Conservation (phyloP, 2,888 invertebrate species). For the Apodemia zela region DNA sequence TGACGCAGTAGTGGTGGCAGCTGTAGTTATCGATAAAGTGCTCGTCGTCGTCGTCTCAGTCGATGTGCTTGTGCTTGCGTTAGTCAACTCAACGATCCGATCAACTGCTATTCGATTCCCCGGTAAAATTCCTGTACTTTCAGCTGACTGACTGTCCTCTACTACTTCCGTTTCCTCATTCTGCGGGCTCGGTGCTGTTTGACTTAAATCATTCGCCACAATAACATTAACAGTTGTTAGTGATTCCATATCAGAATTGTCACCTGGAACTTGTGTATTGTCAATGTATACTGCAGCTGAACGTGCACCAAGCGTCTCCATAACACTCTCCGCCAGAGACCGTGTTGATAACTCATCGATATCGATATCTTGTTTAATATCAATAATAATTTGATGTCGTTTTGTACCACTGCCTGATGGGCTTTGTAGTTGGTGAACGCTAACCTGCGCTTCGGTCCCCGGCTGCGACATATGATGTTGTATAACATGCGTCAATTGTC, state of each 20-base stretch:
- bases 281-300: slow-evolving; percentile 75
- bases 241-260: slow-evolving; percentile 63
- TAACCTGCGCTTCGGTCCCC: slow-evolving; percentile 66
- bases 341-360: slow-evolving; percentile 71
- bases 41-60: slow-evolving; percentile 46
- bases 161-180: slow-evolving; percentile 44
- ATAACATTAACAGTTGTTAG: slow-evolving; percentile 74
- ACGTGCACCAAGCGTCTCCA: slow-evolving; percentile 72
- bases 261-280: slow-evolving; percentile 53
- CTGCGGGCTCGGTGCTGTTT: slow-evolving; percentile 49
- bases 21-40: slow-evolving; percentile 50
- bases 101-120: slow-evolving; percentile 66
- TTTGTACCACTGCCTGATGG: slow-evolving; percentile 61
- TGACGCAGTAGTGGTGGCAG: slow-evolving; percentile 66
- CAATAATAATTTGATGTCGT: slow-evolving; percentile 74
- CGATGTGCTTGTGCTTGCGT: slow-evolving; percentile 40
- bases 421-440: slow-evolving; percentile 68
- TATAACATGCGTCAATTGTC: slow-evolving; percentile 66
- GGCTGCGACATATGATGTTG: slow-evolving; percentile 67
- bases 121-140: slow-evolving; percentile 48
- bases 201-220: slow-evolving; percentile 63
- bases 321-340: slow-evolving; percentile 72
- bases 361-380: slow-evolving; percentile 74
- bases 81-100: slow-evolving; percentile 62
- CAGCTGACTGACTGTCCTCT: slow-evolving; percentile 40